These are phyloP conservation scores for Danaus chrysippus DNA, from an alignment of 2,888 invertebrate species.

Conservation along the genomic window DNA sequence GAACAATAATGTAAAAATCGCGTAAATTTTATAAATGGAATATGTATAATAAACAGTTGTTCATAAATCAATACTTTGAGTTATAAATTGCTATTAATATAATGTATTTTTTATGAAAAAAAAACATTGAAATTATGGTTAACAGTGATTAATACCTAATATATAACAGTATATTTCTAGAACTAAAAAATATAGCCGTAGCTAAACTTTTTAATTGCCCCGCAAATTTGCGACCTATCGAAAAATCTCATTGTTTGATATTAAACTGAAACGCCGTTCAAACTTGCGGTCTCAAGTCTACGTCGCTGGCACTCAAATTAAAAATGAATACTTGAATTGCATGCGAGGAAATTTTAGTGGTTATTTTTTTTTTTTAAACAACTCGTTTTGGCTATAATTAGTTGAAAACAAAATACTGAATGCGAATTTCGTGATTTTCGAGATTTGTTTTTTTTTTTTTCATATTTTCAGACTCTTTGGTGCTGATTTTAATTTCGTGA, in stretches of 20 bases:
- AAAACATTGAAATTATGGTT: too few species aligned
- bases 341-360: constrained; percentile 41
- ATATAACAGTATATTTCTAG: too few species aligned
- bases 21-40: too few species aligned
- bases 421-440: constrained; percentile 7
- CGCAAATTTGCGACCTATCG: constrained; percentile 64
- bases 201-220: constrained; percentile 73
- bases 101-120: too few species aligned
- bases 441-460: constrained; percentile 6
- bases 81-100: too few species aligned
- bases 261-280: constrained; percentile 44
- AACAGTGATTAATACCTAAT: too few species aligned
- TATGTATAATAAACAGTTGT: too few species aligned
- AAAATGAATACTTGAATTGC: constrained; percentile 50
- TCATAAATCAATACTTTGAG: too few species aligned
- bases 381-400: constrained; percentile 27
- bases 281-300: constrained; percentile 56
- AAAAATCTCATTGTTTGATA: constrained; percentile 68
- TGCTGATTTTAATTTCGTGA: background rate
- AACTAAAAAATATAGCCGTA: constrained; percentile 18
- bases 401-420: constrained; percentile 24
- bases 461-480: background rate
- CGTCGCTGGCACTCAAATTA: constrained; percentile 48
- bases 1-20: too few species aligned
- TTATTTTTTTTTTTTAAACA: constrained; percentile 21